Evolutionary conservation across 2,113 vertebrate genomes (phyloP).

Genomic region (Regulus satrapa): DNA sequence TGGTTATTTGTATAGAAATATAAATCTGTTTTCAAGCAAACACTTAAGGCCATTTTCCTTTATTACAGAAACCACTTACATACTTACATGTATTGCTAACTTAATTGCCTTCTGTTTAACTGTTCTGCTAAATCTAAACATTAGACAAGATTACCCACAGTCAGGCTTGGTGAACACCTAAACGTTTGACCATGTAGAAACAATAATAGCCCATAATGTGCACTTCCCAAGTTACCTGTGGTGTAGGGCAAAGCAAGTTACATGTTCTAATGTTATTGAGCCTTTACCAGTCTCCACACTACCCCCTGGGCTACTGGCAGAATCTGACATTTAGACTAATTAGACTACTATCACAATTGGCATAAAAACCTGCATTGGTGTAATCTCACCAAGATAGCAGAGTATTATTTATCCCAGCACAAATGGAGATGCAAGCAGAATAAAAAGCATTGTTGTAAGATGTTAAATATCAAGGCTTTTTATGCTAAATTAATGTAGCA

Average conservation of each 20-base stretch:
- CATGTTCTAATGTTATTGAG: background rate
- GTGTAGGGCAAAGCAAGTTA: background rate
- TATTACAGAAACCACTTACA: background rate
- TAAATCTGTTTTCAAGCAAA: background rate
- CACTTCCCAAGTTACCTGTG: background rate
- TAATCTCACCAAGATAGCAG: accelerated
- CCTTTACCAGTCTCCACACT: background rate
- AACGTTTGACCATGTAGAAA: background rate
- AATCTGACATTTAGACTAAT: background rate
- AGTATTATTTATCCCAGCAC: background rate
- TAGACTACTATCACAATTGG: background rate
- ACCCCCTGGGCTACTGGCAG: background rate
- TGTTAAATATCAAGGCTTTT: background rate
- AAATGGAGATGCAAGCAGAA: background rate
- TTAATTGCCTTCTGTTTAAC: background rate
- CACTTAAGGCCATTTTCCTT: background rate
- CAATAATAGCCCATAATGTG: background rate
- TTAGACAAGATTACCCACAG: background rate
- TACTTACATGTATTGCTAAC: background rate
- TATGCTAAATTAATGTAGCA: background rate
- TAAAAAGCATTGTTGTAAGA: background rate
- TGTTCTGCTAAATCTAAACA: background rate
- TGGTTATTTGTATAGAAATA: background rate
- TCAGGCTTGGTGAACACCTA: background rate
- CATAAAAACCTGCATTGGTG: background rate